Percentiles rank a stretch among this genome's conserved stretches.
phyloP scores from a whole-genome alignment of 2,113 vertebrate genomes.

The Sula dactylatra region DNA sequence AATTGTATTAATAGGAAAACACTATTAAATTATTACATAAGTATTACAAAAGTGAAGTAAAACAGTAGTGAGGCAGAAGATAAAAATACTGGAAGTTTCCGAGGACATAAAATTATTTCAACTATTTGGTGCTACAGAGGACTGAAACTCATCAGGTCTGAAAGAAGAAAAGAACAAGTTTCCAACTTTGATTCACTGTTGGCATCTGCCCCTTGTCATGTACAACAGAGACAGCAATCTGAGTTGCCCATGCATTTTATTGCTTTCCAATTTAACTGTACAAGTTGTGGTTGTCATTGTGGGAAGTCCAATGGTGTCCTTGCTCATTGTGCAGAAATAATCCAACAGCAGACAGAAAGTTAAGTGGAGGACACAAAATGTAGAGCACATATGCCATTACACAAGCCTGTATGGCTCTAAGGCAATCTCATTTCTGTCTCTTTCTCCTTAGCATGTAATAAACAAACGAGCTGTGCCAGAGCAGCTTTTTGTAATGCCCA shows the following conservation, averaged over 20 bases:
- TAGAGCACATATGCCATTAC: background rate
- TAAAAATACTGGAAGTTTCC: background rate
- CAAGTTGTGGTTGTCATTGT: background rate
- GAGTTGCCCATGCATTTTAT: background rate
- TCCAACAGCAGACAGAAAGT: background rate
- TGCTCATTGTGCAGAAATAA: background rate
- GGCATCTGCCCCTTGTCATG: background rate
- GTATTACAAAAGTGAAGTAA: background rate
- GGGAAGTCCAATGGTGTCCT: background rate
- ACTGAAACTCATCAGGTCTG: background rate
- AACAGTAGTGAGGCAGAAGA: background rate
- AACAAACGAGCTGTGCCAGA: background rate
- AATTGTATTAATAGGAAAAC: background rate
- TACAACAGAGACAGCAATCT: background rate
- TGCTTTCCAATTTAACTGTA: background rate
- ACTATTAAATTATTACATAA: background rate
- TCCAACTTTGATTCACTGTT: background rate
- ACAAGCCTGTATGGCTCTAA: background rate
- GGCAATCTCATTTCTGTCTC: background rate
- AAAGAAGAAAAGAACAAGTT: background rate
- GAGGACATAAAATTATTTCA: background rate
- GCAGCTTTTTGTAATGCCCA: background rate
- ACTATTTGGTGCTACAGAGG: background rate
- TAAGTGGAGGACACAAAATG: background rate
- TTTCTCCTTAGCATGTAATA: background rate